A percentile compares a stretch with the other conserved stretches of the same genome.
Conservation (phyloP, 2,113 vertebrate genomes). For the Hystrix cristata region DNA sequence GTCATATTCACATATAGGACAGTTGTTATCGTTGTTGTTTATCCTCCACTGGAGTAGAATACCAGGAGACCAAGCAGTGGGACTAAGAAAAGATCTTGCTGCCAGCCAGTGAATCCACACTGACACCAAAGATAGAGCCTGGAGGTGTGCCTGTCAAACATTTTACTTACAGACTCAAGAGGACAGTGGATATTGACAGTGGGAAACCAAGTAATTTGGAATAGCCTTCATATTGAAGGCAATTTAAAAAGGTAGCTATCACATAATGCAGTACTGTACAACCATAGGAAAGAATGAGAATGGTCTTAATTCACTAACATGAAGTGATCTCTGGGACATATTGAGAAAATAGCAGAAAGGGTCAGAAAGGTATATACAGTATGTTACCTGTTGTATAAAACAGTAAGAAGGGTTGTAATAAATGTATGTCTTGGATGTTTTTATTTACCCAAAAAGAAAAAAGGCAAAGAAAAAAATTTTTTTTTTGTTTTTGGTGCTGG, state of each 20-base stretch:
- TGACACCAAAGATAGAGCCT: not conserved
- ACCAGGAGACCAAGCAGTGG: not conserved
- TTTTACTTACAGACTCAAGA: not conserved
- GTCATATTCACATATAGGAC: no score
- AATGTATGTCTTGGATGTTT: not conserved
- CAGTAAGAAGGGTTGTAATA: not conserved
- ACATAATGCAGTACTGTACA: not conserved
- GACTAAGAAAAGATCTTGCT: not conserved
- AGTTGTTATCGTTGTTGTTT: not conserved
- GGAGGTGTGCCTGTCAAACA: not conserved
- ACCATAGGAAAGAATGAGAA: not conserved
- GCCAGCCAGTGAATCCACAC: not conserved
- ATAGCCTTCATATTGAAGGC: not conserved
- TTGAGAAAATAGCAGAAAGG: not conserved
- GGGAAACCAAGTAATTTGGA: not conserved
- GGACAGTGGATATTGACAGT: not conserved
- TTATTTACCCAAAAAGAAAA: not conserved
- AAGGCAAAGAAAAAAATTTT: not conserved
- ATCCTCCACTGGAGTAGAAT: not conserved
- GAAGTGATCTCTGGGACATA: not conserved
- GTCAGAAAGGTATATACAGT: not conserved
- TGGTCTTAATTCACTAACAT: not conserved
- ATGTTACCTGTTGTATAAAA: not conserved
- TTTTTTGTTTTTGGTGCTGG: no score
- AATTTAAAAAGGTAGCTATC: not conserved